Evolutionary conservation across 2,888 invertebrate genomes (phyloP).

Genomic region (Callosobruchus maculatus): DNA sequence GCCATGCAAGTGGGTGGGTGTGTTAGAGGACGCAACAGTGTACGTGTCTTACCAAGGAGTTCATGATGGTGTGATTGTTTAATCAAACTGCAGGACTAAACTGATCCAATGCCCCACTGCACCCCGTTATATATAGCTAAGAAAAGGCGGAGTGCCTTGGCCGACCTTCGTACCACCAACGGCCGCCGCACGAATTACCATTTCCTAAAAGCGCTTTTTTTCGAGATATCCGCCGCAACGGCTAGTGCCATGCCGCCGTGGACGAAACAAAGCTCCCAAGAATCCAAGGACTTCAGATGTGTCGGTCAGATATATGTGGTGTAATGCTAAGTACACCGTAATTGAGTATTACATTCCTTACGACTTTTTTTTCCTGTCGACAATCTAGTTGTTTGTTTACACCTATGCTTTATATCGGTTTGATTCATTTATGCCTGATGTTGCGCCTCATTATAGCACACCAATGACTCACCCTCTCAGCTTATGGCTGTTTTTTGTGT

Average conservation of each 20-base stretch:
- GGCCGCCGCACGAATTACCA: neutral
- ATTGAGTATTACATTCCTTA: neutral
- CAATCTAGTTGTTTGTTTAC: neutral
- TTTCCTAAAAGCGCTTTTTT: neutral
- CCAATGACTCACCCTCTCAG: too few species aligned
- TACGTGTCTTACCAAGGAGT: constrained; percentile 13
- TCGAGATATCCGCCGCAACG: neutral
- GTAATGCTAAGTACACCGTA: neutral
- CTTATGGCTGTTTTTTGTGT: too few species aligned
- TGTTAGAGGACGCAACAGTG: neutral
- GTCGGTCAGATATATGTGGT: neutral
- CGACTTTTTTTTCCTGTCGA: neutral
- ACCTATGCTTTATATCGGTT: neutral
- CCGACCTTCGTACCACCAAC: neutral
- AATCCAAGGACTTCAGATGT: neutral
- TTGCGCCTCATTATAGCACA: too few species aligned
- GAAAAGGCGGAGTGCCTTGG: neutral
- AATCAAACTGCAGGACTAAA: constrained; percentile 2
- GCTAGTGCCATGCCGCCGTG: neutral
- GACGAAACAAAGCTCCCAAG: neutral
- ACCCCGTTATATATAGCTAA: constrained; percentile 4
- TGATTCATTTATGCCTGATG: neutral
- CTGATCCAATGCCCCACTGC: constrained; percentile 9
- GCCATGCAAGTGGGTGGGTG: neutral
- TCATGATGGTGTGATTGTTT: constrained; percentile 12